Evolutionary conservation across 2,113 vertebrate genomes (phyloP), one percentile per base, ranked within the genome.

Genomic region (Morone chrysops): DNA sequence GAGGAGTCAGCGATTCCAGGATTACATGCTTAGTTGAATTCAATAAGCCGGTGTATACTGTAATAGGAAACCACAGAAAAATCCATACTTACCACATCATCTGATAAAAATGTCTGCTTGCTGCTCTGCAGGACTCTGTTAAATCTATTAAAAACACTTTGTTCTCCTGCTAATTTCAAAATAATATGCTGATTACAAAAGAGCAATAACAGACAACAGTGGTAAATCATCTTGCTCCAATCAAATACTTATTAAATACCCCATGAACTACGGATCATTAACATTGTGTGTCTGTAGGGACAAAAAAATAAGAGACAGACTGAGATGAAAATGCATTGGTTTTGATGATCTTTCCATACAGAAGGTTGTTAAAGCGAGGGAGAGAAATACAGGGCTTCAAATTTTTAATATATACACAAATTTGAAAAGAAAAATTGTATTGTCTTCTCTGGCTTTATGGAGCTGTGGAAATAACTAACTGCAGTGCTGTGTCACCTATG

Each of bases 31-130:
- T 79, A 88, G 88, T 89, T 90, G 82, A 83, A 92, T 92, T 90
- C 85, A 92, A 93, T 91, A 91, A 88, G 79, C 59, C 51, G 56
- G 41, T 70, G 84, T 77, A 80, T 75, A 78, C 76, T 78, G 90
- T 92, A 92, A 94, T 87, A 91, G 85, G 82, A 93, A 89, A 86
- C 92, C 90, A 78, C 61, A 86, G 89, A 86, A 91, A 93, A 94
- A 91, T 94, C 90, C 80, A 91, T 91, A 92, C 88, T 89, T 80
- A 85, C 86, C 84, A 75, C 90, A 91, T 92, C 90, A 92, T 92
- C 90, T 82, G 82, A 92, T 90, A 82, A 84, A 90, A 93, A 93
- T 87, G 88, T 89, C 90, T 84, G 84, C 90, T 60, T 17, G 60
- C 89, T 56, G 78, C 87, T 83, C 86, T 17, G 81, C 83, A 78